Percentiles rank a stretch among this genome's conserved stretches.
These are phyloP conservation scores for Tarsius wallacei DNA, from an alignment of 2,797 vertebrate species.

Conservation along the genomic window DNA sequence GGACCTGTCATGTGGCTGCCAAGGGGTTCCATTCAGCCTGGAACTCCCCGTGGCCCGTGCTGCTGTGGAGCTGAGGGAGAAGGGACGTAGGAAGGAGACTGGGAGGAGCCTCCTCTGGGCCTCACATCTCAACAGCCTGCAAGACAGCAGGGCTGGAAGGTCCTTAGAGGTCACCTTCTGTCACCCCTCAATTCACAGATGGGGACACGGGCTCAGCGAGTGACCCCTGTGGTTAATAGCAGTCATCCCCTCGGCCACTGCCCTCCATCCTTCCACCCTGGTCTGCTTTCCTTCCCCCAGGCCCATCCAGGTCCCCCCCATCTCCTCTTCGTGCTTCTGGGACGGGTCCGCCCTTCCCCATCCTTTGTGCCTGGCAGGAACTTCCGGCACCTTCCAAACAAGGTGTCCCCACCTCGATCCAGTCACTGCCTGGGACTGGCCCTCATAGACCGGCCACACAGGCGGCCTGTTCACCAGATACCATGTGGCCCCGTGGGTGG, in stretches of 20 bases:
- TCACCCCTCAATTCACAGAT: background rate
- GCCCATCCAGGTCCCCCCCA: background rate
- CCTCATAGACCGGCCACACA: too few relatives aligned
- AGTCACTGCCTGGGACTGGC: background rate
- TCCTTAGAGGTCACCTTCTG: background rate
- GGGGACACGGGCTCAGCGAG: background rate
- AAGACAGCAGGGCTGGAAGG: too few relatives aligned
- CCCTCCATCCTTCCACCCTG: background rate
- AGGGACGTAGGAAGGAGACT: background rate
- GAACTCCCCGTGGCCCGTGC: too few relatives aligned
- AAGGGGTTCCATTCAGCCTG: too few relatives aligned
- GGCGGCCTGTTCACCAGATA: too few relatives aligned
- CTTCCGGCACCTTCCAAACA: background rate
- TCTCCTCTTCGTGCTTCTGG: background rate
- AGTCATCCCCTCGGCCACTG: background rate
- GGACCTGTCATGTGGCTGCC: background rate
- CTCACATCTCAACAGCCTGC: background rate
- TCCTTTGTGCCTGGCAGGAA: background rate
- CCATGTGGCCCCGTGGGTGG: background rate
- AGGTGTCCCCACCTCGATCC: background rate
- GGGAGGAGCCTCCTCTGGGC: background rate
- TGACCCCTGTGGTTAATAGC: rapidly evolving
- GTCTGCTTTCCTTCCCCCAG: background rate
- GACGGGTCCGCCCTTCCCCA: too few relatives aligned
- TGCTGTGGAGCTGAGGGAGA: background rate